A percentile compares a stretch with the other conserved stretches of the same genome.
These are phyloP conservation scores for Bufo bufo DNA, from an alignment of 2,113 vertebrate genomes.

Conservation along the genomic window DNA sequence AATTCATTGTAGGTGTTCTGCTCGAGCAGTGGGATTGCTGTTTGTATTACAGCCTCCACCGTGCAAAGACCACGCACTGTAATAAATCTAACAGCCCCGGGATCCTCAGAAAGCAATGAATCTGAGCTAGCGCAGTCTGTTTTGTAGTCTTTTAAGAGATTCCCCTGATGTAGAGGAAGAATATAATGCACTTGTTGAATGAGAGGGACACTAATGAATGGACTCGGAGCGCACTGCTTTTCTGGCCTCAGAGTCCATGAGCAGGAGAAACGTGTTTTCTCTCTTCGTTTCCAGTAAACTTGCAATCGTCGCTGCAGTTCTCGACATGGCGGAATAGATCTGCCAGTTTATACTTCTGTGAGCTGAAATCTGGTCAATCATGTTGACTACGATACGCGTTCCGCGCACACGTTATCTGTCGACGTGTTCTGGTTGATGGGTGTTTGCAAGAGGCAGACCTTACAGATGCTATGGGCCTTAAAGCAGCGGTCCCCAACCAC, in stretches of 20 bases:
- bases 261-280: background rate
- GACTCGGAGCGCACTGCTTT: too few relatives aligned
- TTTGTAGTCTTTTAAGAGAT: background rate
- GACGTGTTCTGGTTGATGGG: background rate
- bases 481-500: too few relatives aligned
- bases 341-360: too few relatives aligned
- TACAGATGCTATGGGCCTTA: background rate
- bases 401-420: background rate
- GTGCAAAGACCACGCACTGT: constrained; percentile 26
- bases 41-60: constrained; percentile 14
- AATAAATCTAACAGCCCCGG: constrained; percentile 31
- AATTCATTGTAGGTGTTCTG: constrained; percentile 17
- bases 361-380: background rate
- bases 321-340: background rate
- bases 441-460: background rate
- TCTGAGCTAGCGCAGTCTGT: background rate
- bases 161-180: background rate
- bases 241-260: background rate
- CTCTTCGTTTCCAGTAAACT: background rate
- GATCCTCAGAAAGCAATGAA: background rate
- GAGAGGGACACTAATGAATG: constrained; percentile 34
- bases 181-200: background rate
- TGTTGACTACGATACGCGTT: background rate
- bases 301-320: background rate
- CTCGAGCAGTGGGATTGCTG: background rate